Conservation (phyloP, 2,113 vertebrate species). For the Petrocephalus microphthalmus region DNA sequence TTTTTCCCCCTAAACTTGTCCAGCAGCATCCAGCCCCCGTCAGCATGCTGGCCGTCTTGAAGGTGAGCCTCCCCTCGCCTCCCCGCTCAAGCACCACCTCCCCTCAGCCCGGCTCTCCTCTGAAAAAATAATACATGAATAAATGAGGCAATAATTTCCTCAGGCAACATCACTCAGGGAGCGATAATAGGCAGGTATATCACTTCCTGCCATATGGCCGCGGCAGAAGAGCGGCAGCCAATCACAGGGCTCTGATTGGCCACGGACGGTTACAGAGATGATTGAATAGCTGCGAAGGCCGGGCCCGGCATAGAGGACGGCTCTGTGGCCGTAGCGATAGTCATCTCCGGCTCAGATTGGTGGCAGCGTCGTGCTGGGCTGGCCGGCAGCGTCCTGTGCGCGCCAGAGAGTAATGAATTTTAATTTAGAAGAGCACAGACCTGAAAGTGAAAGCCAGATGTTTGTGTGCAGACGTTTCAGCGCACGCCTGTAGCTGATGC, state of each 20-base stretch:
- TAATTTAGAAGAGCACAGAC: not conserved
- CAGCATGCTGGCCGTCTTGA: constrained; percentile 29
- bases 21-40: constrained; percentile 22
- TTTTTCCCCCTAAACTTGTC: constrained; percentile 25
- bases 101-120: constrained; percentile 47
- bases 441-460: not conserved
- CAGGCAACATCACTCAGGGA: constrained; percentile 61
- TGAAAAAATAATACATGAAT: constrained; percentile 57
- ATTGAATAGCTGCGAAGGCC: constrained; percentile 66
- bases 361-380: constrained; percentile 38
- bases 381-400: constrained; percentile 48
- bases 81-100: constrained; percentile 51
- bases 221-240: constrained; percentile 57
- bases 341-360: constrained; percentile 63
- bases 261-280: constrained; percentile 58
- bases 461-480: not conserved
- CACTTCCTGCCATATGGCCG: constrained; percentile 65
- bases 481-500: not conserved
- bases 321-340: constrained; percentile 62
- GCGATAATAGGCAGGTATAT: constrained; percentile 67
- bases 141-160: constrained; percentile 72
- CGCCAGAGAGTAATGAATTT: not conserved
- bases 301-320: constrained; percentile 50
- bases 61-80: constrained; percentile 44
- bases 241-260: constrained; percentile 63